Evolutionary conservation across 2,888 invertebrate genomes (phyloP).

Genomic region (Aradus depressus): DNA sequence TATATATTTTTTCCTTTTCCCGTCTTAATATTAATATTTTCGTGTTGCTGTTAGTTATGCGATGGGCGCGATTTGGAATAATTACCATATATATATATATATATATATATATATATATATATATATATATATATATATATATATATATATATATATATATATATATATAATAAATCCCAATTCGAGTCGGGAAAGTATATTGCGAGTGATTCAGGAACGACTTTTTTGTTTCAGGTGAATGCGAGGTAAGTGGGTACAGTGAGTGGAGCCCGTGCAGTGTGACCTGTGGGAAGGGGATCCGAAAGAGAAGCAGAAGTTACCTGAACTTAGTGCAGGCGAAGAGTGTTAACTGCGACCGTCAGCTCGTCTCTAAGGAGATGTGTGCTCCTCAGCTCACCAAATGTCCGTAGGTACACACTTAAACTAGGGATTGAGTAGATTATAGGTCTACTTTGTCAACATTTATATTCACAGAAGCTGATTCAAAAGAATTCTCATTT

Average conservation of each 20-base stretch:
- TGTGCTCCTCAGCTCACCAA: slow-evolving; percentile 66
- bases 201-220: not conserved
- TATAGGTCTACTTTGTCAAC: not conserved
- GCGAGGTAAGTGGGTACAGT: slow-evolving; percentile 62
- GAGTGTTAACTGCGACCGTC: slow-evolving; percentile 55
- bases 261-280: slow-evolving; percentile 73
- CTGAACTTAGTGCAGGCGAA: slow-evolving; percentile 57
- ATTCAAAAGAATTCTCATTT: no score
- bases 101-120: no score
- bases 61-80: no score
- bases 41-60: no score
- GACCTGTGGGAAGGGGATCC: slow-evolving; percentile 75
- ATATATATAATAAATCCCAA: no score
- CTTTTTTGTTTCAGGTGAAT: slow-evolving; percentile 52
- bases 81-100: no score
- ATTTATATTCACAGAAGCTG: not conserved
- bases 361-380: slow-evolving; percentile 80
- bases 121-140: no score
- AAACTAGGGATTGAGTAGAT: not conserved
- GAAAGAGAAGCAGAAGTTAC: slow-evolving; percentile 66
- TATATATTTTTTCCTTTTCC: no score
- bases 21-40: no score
- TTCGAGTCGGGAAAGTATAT: no score
- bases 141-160: no score
- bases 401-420: slow-evolving; percentile 45